phyloP scores from a whole-genome alignment of 2,113 vertebrate genomes.

The Noturus placidus region DNA sequence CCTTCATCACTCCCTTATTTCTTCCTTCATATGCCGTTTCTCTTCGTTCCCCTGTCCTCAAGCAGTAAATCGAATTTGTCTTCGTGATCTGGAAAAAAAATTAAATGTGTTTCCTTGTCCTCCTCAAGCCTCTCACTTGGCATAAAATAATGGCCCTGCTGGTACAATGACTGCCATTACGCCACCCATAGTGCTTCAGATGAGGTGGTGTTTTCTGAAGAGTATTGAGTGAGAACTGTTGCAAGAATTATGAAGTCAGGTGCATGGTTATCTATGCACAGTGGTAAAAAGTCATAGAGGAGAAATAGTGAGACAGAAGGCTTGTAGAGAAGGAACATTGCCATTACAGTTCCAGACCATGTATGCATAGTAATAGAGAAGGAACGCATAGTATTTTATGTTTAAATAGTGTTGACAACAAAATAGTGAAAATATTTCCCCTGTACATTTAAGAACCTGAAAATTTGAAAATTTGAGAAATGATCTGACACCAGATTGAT shows the following conservation, averaged over 20 bases:
- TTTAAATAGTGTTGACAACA: neutral
- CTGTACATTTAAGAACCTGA: neutral
- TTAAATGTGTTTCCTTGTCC: constrained; percentile 62
- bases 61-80: constrained; percentile 69
- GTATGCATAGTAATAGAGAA: neutral
- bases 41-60: constrained; percentile 44
- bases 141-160: constrained; percentile 59
- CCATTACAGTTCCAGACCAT: neutral
- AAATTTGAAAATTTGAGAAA: neutral
- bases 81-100: constrained; percentile 65
- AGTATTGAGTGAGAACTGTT: constrained; percentile 38
- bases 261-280: constrained; percentile 23
- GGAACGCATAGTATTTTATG: neutral
- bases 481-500: neutral
- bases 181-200: constrained; percentile 44
- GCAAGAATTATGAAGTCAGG: constrained; percentile 30
- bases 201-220: constrained; percentile 41
- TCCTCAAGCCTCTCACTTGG: constrained; percentile 54
- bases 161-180: constrained; percentile 51
- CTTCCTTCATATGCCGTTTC: constrained; percentile 7
- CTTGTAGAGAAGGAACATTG: neutral
- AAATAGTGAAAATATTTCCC: neutral
- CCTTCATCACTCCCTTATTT: constrained; percentile 55
- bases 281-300: neutral
- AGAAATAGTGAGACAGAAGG: neutral